These are phyloP conservation scores for Pediacus dermestoides DNA, from an alignment of 2,888 invertebrate genomes.

Conservation along the genomic window DNA sequence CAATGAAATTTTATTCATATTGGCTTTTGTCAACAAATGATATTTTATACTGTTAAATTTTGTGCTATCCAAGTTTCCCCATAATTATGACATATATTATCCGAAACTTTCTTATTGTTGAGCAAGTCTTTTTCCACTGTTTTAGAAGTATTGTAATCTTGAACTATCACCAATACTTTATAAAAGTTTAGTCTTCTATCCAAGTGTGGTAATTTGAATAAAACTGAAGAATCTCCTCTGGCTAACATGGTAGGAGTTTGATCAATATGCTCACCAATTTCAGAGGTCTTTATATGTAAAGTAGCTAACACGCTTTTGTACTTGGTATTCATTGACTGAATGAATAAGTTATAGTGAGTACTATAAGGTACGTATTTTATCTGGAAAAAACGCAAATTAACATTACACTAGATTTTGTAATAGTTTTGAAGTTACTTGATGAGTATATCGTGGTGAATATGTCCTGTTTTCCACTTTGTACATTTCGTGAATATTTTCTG, in stretches of 20 bases:
- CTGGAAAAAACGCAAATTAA: no score
- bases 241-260: slow-evolving; percentile 37
- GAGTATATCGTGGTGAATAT: slow-evolving; percentile 35
- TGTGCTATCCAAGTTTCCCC: slow-evolving; percentile 43
- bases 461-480: slow-evolving; percentile 29
- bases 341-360: slow-evolving; percentile 36
- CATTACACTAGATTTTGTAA: no score
- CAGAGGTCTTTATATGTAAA: slow-evolving; percentile 32
- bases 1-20: no score
- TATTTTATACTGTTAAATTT: slow-evolving; percentile 30
- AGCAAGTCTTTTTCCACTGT: slow-evolving; percentile 24
- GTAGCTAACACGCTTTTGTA: slow-evolving; percentile 33
- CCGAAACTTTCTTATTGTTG: slow-evolving; percentile 29
- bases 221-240: slow-evolving; percentile 30
- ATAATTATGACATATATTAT: slow-evolving; percentile 40
- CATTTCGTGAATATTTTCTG: slow-evolving; percentile 35
- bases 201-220: slow-evolving; percentile 36
- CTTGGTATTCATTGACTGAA: slow-evolving; percentile 37
- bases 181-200: slow-evolving; percentile 37
- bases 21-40: no score
- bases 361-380: slow-evolving; percentile 41
- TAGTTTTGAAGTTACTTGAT: slow-evolving; percentile 30
- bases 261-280: slow-evolving; percentile 39
- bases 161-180: slow-evolving; percentile 37
- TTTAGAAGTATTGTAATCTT: slow-evolving; percentile 36